Conservation (phyloP, 1,140 invertebrate species). For the Formica selysi region DNA sequence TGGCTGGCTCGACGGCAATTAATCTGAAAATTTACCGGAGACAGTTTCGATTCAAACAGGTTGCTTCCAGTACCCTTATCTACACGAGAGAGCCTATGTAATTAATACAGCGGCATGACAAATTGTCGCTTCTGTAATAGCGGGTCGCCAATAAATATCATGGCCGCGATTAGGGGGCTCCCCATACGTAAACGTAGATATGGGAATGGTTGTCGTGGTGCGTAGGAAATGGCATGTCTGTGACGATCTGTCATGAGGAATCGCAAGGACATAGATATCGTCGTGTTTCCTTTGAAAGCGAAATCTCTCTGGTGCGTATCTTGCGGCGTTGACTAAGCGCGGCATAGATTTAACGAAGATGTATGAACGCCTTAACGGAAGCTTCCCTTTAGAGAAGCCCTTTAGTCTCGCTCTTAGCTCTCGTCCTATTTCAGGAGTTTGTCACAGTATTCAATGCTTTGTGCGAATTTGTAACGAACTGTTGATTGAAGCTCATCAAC, state of each 20-base stretch:
- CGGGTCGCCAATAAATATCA: constrained; percentile 60
- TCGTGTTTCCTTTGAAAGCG: constrained; percentile 50
- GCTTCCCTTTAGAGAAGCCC: not conserved
- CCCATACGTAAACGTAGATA: constrained; percentile 5
- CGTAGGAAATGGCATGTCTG: constrained; percentile 54
- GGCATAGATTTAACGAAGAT: constrained; percentile 60
- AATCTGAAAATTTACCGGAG: constrained; percentile 60
- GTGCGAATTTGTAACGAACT: constrained; percentile 2
- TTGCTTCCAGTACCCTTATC: constrained; percentile 53
- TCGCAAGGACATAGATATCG: constrained; percentile 39
- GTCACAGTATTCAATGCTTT: not conserved
- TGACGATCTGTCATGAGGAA: constrained; percentile 55
- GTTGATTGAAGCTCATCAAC: not conserved
- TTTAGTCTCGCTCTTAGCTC: not conserved
- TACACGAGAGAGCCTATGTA: constrained; percentile 45
- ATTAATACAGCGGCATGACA: constrained; percentile 65
- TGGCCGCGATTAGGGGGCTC: constrained; percentile 35
- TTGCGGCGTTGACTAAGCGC: constrained; percentile 48
- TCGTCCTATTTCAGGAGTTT: not conserved
- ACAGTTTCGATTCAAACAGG: constrained; percentile 60
- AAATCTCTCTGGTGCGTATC: constrained; percentile 58
- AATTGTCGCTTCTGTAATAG: constrained; percentile 63
- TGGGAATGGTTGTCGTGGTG: not conserved
- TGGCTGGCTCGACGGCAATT: constrained; percentile 20
- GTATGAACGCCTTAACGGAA: constrained; percentile 12